These are phyloP conservation scores for Gastrophryne carolinensis DNA, from an alignment of 2,797 vertebrate genomes.

Conservation along the genomic window DNA sequence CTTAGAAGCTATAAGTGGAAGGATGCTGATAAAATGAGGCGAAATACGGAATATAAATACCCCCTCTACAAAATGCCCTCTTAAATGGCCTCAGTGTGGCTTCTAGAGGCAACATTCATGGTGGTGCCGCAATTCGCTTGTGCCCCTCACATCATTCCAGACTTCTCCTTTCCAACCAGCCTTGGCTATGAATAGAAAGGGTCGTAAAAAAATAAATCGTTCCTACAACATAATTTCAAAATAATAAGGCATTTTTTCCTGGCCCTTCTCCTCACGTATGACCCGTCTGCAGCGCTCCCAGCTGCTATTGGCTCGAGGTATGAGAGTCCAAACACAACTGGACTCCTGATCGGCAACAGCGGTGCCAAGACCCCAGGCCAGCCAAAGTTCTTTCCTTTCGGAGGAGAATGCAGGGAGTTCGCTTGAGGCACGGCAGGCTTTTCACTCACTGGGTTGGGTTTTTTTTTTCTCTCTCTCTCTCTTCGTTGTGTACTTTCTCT, in stretches of 20 bases:
- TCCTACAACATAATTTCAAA: conserved; percentile 36
- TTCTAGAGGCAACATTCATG: no score
- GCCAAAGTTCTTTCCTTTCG: conserved; percentile 61
- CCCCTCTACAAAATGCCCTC: no score
- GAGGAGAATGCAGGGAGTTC: neutral
- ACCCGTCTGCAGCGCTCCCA: conserved; percentile 45
- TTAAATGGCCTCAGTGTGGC: no score
- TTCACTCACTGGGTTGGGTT: conserved; percentile 41
- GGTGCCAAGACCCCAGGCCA: conserved; percentile 59
- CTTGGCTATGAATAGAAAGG: neutral
- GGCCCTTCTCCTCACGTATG: conserved; percentile 28
- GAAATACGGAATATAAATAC: no score
- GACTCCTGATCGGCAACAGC: conserved; percentile 38
- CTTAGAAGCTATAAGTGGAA: no score
- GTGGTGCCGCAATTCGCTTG: no score
- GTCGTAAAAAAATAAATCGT: conserved; percentile 6
- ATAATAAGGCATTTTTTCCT: conserved; percentile 49
- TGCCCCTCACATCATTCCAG: neutral
- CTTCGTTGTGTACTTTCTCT: conserved; percentile 28
- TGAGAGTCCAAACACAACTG: conserved; percentile 45
- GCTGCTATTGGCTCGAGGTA: conserved; percentile 51
- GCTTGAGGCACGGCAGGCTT: conserved; percentile 50
- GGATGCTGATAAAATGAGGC: no score
- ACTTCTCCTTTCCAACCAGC: neutral
- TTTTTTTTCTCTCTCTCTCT: conserved; percentile 3